phyloP scores from a whole-genome alignment of 2,797 vertebrate genomes.

The Oreochromis mossambicus region DNA sequence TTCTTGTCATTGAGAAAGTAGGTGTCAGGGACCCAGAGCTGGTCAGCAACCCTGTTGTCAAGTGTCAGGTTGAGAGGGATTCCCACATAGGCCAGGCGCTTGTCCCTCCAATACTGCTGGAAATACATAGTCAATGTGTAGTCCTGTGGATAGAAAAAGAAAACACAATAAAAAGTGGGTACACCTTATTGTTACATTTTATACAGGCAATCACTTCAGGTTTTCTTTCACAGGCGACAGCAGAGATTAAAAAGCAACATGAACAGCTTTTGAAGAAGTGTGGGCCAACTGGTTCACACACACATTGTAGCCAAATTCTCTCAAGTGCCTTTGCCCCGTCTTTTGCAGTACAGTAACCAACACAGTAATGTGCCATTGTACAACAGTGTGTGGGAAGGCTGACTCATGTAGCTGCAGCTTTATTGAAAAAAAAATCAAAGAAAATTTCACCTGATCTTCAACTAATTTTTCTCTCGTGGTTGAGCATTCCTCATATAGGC shows the following conservation, averaged over 20 bases:
- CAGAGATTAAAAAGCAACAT: not conserved
- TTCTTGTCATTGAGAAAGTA: slow-evolving; percentile 97
- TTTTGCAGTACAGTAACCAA: slow-evolving; percentile 14
- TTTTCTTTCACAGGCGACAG: not conserved
- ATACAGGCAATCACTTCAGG: not conserved
- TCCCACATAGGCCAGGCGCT: slow-evolving; percentile 87
- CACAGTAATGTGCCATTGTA: slow-evolving; percentile 3
- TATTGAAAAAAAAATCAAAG: not conserved
- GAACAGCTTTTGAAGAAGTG: not conserved
- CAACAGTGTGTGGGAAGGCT: slow-evolving; percentile 23
- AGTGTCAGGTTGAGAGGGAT: slow-evolving; percentile 92
- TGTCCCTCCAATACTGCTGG: slow-evolving; percentile 95
- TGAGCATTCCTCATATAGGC: not conserved
- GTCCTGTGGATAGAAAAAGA: slow-evolving; percentile 73
- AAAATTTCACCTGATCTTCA: not conserved
- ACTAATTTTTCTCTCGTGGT: not conserved
- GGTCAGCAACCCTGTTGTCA: slow-evolving; percentile 92
- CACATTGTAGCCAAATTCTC: slow-evolving; percentile 7
- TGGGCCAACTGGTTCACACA: slow-evolving; percentile 29
- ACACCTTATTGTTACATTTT: not conserved
- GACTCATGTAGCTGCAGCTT: slow-evolving; percentile 39
- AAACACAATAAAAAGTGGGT: not conserved
- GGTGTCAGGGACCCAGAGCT: slow-evolving; percentile 94
- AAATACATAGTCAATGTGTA: slow-evolving; percentile 97
- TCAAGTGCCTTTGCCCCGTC: not conserved